These are phyloP conservation scores for Pionites leucogaster DNA, from an alignment of 2,113 vertebrate species.

Conservation along the genomic window DNA sequence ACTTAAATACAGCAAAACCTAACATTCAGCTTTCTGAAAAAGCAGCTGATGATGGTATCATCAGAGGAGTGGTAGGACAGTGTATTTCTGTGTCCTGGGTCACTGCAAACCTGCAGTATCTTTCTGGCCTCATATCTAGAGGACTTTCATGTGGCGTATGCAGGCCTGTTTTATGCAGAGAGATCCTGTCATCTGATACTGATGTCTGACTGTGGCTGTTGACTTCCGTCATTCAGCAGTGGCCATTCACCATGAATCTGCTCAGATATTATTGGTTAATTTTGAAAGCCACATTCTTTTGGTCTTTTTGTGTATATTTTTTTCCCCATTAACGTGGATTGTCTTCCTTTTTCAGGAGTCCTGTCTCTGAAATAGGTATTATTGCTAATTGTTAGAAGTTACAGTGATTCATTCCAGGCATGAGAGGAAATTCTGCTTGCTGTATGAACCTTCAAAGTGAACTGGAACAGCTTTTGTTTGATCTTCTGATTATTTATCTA, in stretches of 20 bases:
- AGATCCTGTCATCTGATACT: background rate
- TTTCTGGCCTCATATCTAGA: background rate
- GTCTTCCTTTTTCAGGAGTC: background rate
- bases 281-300: background rate
- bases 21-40: background rate
- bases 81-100: background rate
- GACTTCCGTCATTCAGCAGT: background rate
- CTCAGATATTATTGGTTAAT: background rate
- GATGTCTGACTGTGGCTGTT: background rate
- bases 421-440: background rate
- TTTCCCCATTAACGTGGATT: background rate
- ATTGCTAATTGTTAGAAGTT: background rate
- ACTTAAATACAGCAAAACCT: background rate
- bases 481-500: constrained; percentile 8
- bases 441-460: background rate
- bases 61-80: background rate
- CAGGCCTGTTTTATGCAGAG: background rate
- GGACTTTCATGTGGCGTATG: background rate
- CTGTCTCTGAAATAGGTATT: background rate
- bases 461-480: constrained; percentile 37
- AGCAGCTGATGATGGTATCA: background rate
- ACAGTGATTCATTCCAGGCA: background rate
- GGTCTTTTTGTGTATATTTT: background rate
- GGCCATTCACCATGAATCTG: background rate
- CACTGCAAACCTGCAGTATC: background rate